Base-by-base conservation (phyloP, 2,113 vertebrate genomes). In the Todiramphus saurophagus region DNA sequence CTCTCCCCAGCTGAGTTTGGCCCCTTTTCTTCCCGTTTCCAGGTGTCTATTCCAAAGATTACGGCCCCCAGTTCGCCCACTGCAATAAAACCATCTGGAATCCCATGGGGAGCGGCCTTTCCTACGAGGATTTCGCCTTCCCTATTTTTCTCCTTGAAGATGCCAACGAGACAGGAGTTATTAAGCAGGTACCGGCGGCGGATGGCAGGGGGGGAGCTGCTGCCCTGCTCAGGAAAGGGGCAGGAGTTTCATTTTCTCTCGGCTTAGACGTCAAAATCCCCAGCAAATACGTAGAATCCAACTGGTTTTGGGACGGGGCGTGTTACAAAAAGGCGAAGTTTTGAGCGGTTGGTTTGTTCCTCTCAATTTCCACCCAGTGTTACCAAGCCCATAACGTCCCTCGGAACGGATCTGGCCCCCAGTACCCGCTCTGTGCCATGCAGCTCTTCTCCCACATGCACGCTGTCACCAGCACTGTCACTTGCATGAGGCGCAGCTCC, bases 361-460 rank as follows among this genome's bases (percentile, higher is more conserved):
- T 43, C 43, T 43, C 15, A 15, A 16, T 43, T 68, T 58, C 67
- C 39, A 10, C 58, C 35, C 92, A 99, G 99, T 99, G 99, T 94
- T 99, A 98, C 55, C 92, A 96, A 17, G 98, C 98, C 8, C 99
- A 99, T 82, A 99, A 99, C 33, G 80, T 92, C 2, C 94, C 96
- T 3, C 60, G 59, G 31, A 99, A 98, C 0, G 98, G 98, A 53
- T 97, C 98, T 0, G 83, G 16, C 1, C 99, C 99, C 0, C 35
- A 76, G 75, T 99, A 99, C 91, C 99, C 99, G 0, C 98, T 99
- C 8, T 99, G 99, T 2, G 99, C 99, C 63, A 99, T 99, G 99
- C 98, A 99, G 98, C 98, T 99, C 3, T 99, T 95, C 87, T 98
- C 99, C 5, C 99, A 99, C 98, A 99, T 99, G 99, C 98, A 98